Evolutionary conservation across 2,888 invertebrate species (phyloP), one percentile per base, ranked within the genome.

Genomic region (Malthinus flaveolus): DNA sequence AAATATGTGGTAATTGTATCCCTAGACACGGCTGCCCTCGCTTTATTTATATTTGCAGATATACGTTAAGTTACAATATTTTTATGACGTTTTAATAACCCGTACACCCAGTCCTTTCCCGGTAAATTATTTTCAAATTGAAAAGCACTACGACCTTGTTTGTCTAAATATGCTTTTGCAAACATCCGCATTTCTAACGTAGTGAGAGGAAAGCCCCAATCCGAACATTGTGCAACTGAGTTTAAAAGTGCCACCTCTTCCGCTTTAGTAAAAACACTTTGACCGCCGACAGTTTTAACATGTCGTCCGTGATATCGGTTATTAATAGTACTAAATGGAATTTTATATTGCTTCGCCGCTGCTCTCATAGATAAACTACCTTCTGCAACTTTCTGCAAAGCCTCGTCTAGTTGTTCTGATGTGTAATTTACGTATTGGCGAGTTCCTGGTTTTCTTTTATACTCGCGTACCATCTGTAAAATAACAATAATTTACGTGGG

Each of bases 161-260:
- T 10, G 10, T 34, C 34, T n/a, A 34, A 10, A 34, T 34, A 34
- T 34, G 9, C 10, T 34, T 34, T 34, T 9, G 34, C 34, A 9
- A 34, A 10, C 34, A 34, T 34, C 10, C 34, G 9, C 10, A 34
- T 10, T 39, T 69, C 68, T 15, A 61, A 34, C 4, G 42, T 11
- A 58, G 58, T 57, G 35, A 68, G 39, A 11, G 68, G 66, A 55
- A 62, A 63, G 6, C 66, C 62, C 63, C 65, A 68, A 35, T 67
- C 67, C n/a, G 61, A 37, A 56, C 65, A 66, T 34, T 60, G 50
- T 11, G 49, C 36, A 4, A 56, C 54, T 13, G 54, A n/a, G 45
- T 36, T 46, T 10, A 55, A 48, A 47, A 64, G 10, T 6, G 48
- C 36, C 8, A n/a, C 31, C 49, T 66, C 65, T 55, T 65, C 63